phyloP scores from a whole-genome alignment of 2,797 vertebrate genomes.

The Gadopsis bispinosus region DNA sequence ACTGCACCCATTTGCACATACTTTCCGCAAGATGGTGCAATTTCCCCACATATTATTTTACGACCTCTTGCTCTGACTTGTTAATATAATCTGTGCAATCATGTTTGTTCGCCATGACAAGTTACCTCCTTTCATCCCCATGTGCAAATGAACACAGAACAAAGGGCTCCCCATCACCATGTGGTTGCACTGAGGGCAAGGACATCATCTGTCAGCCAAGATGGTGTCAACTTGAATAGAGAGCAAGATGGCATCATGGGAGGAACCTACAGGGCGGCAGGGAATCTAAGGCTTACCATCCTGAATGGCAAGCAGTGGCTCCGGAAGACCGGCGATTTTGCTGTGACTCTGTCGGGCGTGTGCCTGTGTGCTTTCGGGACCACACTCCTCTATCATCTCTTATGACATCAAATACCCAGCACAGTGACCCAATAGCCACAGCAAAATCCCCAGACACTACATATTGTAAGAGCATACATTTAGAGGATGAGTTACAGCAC shows the following conservation, averaged over 20 bases:
- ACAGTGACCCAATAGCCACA: conserved; percentile 56
- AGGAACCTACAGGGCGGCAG: conserved; percentile 21
- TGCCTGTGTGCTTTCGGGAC: conserved; percentile 73
- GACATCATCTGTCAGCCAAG: conserved; percentile 38
- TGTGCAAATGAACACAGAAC: conserved; percentile 50
- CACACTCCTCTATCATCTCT: conserved; percentile 75
- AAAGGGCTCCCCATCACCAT: not conserved
- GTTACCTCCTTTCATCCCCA: conserved; percentile 8
- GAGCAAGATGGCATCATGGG: conserved; percentile 45
- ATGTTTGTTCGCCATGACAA: conserved; percentile 14
- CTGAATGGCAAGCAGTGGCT: conserved; percentile 39
- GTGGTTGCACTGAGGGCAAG: conserved; percentile 20
- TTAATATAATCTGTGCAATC: conserved; percentile 15
- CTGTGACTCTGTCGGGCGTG: conserved; percentile 76
- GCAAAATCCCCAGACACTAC: conserved; percentile 46
- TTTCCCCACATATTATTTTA: conserved; percentile 48
- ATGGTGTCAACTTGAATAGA: conserved; percentile 14
- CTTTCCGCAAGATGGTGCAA: conserved; percentile 69
- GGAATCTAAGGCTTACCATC: conserved; percentile 35
- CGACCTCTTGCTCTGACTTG: not conserved
- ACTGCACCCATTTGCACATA: not conserved
- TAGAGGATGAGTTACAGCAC: conserved; percentile 50
- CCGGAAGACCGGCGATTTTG: conserved; percentile 61
- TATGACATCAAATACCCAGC: conserved; percentile 61
- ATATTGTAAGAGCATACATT: conserved; percentile 50